Evolutionary conservation across 2,888 invertebrate genomes (phyloP).

Genomic region (Eupithecia inturbata): DNA sequence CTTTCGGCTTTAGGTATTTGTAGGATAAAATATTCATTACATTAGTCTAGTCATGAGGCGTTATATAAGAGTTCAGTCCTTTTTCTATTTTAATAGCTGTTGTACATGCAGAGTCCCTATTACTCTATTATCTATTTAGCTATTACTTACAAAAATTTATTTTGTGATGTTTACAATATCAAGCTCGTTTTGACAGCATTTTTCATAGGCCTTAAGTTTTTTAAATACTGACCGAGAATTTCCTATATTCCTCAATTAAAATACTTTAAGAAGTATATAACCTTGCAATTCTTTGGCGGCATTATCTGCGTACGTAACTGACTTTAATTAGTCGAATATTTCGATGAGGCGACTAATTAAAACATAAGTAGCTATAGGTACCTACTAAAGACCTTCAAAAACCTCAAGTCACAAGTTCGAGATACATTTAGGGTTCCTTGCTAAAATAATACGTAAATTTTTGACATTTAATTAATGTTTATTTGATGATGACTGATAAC

Average conservation of each 20-base stretch:
- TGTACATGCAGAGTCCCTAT: no score
- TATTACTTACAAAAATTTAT: no score
- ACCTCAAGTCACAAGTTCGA: conserved; percentile 10
- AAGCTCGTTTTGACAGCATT: not conserved
- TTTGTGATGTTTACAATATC: no score
- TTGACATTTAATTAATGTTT: not conserved
- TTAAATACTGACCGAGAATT: not conserved
- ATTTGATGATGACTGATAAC: not conserved
- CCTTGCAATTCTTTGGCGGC: conserved; percentile 20
- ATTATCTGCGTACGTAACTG: conserved; percentile 35
- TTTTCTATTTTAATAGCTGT: no score
- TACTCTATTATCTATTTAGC: no score
- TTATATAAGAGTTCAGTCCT: no score
- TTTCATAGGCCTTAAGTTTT: not conserved
- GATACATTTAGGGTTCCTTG: not conserved
- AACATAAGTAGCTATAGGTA: conserved; percentile 27
- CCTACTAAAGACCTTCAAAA: conserved; percentile 25
- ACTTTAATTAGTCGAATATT: conserved; percentile 38
- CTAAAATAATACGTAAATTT: not conserved
- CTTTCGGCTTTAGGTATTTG: no score
- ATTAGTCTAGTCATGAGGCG: no score
- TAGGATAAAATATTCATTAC: no score
- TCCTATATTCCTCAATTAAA: conserved; percentile 14
- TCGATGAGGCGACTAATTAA: conserved; percentile 39
- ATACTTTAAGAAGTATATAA: conserved; percentile 15